Percentiles rank a stretch among this genome's conserved stretches.
These are phyloP conservation scores for Pasiphila rectangulata DNA, from an alignment of 2,888 invertebrate species.

Conservation along the genomic window DNA sequence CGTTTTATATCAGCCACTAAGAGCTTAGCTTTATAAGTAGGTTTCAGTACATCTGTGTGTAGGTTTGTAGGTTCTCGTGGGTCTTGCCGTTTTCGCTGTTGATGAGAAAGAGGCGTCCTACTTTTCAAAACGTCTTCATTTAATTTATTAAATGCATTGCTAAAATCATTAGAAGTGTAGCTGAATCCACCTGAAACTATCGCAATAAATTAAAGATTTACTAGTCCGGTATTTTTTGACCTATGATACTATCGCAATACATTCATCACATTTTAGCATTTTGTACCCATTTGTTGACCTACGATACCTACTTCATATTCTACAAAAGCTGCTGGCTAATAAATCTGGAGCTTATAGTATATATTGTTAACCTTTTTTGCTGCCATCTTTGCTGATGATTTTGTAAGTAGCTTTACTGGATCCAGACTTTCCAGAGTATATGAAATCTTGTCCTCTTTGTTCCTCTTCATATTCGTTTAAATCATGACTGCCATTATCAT, in stretches of 20 bases:
- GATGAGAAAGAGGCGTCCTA: constrained; percentile 27
- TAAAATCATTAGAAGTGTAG: constrained; percentile 21
- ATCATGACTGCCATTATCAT: constrained; percentile 1
- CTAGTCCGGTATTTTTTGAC: too few species aligned
- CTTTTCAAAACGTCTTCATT: constrained; percentile 47
- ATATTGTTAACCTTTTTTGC: constrained; percentile 18
- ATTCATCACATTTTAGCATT: too few species aligned
- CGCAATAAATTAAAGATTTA: too few species aligned
- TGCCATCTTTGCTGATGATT: constrained; percentile 1
- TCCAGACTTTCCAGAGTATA: constrained; percentile 31
- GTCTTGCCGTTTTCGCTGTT: constrained; percentile 6
- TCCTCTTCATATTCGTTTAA: constrained; percentile 3
- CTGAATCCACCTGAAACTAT: constrained; percentile 10
- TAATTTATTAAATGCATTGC: constrained; percentile 41
- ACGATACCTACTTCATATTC: too few species aligned
- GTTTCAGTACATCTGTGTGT: not conserved
- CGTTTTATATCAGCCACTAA: constrained; percentile 57
- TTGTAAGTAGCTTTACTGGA: constrained; percentile 30
- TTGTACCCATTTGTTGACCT: too few species aligned
- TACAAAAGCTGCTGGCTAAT: too few species aligned
- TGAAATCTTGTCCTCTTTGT: constrained; percentile 17
- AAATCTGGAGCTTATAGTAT: too few species aligned
- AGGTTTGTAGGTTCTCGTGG: not conserved
- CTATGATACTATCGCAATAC: too few species aligned
- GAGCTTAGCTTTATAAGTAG: constrained; percentile 42